Conservation (phyloP, 2,888 invertebrate species). For the Caenorhabditis becei region DNA sequence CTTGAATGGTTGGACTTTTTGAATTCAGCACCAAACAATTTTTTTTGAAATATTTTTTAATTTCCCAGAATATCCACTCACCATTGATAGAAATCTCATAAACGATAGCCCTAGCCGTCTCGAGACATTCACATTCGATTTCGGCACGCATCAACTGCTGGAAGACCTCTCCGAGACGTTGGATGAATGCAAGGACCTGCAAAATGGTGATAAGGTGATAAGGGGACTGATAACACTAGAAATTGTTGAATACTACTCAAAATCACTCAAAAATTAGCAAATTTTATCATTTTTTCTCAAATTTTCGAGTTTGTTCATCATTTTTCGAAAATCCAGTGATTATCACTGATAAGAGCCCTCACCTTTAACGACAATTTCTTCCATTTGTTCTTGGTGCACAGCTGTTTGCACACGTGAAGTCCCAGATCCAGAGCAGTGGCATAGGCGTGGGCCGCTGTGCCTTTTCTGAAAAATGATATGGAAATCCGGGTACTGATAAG, state of each 20-base stretch:
- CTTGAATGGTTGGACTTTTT: no score
- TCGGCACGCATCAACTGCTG: conserved; percentile 71
- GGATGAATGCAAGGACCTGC: conserved; percentile 65
- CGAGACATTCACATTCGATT: conserved; percentile 56
- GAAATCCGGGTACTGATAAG: no score
- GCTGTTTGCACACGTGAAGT: conserved; percentile 64
- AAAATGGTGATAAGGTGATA: conserved; percentile 10
- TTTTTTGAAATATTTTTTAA: neutral
- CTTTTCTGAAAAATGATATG: conserved; percentile 34
- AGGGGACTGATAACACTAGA: no score
- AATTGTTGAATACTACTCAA: no score
- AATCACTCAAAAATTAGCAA: no score
- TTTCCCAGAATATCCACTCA: conserved; percentile 19
- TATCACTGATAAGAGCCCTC: neutral
- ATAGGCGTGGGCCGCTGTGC: conserved; percentile 52
- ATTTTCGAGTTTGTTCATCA: no score
- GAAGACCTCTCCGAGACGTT: conserved; percentile 64
- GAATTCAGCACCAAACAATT: no score
- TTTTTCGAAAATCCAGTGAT: neutral
- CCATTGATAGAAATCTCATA: conserved; percentile 65
- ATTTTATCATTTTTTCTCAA: no score
- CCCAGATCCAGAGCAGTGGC: conserved; percentile 60
- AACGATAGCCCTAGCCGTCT: conserved; percentile 52
- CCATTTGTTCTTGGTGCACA: conserved; percentile 71
- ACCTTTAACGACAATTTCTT: conserved; percentile 67